phyloP scores from a whole-genome alignment of 2,797 vertebrate species.

The Anguilla pacifica region DNA sequence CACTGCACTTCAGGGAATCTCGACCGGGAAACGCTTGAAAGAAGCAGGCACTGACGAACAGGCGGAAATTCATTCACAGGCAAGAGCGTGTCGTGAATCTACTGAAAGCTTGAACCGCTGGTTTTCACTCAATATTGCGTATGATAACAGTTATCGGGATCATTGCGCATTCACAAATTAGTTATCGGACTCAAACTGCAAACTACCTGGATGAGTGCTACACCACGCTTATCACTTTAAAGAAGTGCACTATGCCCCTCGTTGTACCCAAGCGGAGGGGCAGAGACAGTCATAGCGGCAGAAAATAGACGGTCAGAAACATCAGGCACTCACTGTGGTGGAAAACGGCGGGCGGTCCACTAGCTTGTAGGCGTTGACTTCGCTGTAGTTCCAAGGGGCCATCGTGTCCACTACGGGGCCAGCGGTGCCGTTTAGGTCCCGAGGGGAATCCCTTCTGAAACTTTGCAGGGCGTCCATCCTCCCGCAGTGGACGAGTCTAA shows the following conservation, averaged over 20 bases:
- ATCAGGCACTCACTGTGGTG: conserved; percentile 11
- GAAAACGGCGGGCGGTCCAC: background rate
- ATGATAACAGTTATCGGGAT: background rate
- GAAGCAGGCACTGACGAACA: background rate
- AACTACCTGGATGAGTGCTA: background rate
- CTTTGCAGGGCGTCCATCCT: background rate
- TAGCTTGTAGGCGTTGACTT: background rate
- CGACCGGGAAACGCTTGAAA: background rate
- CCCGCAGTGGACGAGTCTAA: background rate
- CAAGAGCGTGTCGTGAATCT: background rate
- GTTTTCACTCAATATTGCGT: background rate
- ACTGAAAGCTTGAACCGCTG: background rate
- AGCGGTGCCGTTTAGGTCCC: conserved; percentile 1
- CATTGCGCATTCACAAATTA: background rate
- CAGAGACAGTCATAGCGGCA: background rate
- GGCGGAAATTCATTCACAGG: background rate
- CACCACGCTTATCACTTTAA: background rate
- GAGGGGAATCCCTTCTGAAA: background rate
- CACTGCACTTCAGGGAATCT: background rate
- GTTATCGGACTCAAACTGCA: background rate
- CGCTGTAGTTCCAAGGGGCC: conserved; percentile 1
- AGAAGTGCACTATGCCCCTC: background rate
- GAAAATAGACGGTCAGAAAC: background rate
- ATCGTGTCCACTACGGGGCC: background rate
- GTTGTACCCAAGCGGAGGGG: background rate